A percentile compares a stretch with the other conserved stretches of the same genome.
Conservation (phyloP, 2,113 vertebrate species). For the Progne subis region DNA sequence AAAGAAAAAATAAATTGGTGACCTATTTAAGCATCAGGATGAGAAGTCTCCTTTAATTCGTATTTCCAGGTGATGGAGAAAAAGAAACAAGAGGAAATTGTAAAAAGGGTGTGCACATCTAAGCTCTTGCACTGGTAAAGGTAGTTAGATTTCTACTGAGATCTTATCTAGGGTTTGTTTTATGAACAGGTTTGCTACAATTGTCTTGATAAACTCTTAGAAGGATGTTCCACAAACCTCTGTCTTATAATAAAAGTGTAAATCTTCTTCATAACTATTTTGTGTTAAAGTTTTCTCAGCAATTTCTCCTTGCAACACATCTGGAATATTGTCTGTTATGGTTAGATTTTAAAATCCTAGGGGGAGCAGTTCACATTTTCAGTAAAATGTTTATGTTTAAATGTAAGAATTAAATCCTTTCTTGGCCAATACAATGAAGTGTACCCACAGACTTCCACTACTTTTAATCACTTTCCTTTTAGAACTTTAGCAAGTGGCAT, state of each 20-base stretch:
- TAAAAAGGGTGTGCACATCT: background rate
- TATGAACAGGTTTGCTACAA: background rate
- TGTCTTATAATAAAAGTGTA: background rate
- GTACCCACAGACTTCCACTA: constrained; percentile 25
- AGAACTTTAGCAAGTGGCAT: constrained; percentile 54
- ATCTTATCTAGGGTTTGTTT: background rate
- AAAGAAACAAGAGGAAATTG: background rate
- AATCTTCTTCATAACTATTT: constrained; percentile 28
- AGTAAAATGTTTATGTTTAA: constrained; percentile 65
- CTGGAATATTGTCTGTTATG: constrained; percentile 55
- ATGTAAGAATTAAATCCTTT: constrained; percentile 64
- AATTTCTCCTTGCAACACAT: constrained; percentile 50
- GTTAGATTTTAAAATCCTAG: constrained; percentile 64
- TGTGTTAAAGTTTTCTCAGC: constrained; percentile 44
- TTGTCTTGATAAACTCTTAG: background rate
- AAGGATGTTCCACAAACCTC: background rate
- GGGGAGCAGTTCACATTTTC: constrained; percentile 59
- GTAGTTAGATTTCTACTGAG: background rate
- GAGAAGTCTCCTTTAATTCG: background rate
- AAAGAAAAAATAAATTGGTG: background rate
- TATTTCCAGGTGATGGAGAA: background rate
- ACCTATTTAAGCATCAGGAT: background rate
- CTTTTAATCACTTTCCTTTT: constrained; percentile 52
- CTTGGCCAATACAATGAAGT: constrained; percentile 8
- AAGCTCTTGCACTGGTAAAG: background rate